Percentiles rank a stretch among this genome's conserved stretches.
phyloP scores from a whole-genome alignment of 2,113 vertebrate genomes.

The Colinus virginianus region DNA sequence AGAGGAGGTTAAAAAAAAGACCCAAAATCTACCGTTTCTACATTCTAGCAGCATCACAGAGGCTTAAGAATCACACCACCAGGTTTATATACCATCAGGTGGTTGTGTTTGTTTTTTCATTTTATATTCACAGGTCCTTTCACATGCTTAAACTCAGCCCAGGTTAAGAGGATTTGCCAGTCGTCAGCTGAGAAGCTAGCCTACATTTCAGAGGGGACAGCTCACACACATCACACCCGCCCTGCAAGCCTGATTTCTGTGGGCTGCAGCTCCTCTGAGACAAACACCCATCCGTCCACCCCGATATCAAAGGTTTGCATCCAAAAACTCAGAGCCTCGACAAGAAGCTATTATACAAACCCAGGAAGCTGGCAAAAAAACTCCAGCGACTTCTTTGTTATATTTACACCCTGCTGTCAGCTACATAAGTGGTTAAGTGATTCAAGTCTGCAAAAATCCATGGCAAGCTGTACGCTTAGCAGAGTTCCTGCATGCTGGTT shows the following conservation, averaged over 20 bases:
- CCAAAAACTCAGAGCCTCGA: neutral
- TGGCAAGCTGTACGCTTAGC: rapidly evolving
- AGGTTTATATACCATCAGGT: neutral
- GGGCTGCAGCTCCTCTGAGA: neutral
- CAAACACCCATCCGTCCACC: neutral
- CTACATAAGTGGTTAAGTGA: neutral
- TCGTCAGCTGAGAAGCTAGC: neutral
- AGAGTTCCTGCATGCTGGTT: neutral
- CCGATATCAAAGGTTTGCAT: neutral
- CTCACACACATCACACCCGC: neutral
- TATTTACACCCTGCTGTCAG: neutral
- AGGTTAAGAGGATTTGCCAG: neutral
- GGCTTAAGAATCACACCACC: neutral
- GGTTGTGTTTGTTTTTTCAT: neutral
- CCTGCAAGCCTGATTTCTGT: neutral
- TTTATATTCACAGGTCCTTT: rapidly evolving
- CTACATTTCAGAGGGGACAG: neutral
- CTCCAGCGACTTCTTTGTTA: neutral
- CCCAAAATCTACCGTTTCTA: neutral
- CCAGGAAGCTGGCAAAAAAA: neutral
- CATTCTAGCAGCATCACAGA: neutral
- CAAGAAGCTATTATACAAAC: neutral
- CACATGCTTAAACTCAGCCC: neutral
- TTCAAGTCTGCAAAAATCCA: neutral
- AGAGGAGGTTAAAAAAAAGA: rapidly evolving